These are phyloP conservation scores for Tympanuchus pallidicinctus DNA, from an alignment of 2,113 vertebrate species.

Conservation along the genomic window DNA sequence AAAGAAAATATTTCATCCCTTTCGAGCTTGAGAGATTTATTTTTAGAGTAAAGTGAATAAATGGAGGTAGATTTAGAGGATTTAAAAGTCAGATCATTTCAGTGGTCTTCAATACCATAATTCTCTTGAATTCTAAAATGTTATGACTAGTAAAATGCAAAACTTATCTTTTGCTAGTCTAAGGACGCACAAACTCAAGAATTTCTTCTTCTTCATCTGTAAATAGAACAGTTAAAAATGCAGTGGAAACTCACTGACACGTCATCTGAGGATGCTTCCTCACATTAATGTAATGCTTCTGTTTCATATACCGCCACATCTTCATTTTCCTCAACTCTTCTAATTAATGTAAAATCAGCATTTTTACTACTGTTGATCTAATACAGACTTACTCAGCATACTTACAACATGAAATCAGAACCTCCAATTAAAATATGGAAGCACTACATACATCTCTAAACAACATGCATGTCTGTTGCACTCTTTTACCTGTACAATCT, in stretches of 20 bases:
- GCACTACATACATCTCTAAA: conserved; percentile 33
- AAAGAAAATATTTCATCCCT: background rate
- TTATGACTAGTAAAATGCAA: background rate
- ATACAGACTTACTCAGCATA: background rate
- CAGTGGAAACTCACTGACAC: background rate
- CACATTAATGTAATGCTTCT: background rate
- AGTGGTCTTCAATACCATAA: background rate
- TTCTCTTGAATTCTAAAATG: background rate
- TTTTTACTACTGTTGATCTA: background rate
- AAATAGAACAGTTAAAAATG: conserved; percentile 20
- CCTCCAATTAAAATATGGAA: conserved; percentile 27
- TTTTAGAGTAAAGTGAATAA: background rate
- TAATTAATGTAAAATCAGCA: background rate
- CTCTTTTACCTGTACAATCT: conserved; percentile 1
- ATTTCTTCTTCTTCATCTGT: background rate
- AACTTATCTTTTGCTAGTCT: background rate
- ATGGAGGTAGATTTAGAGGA: background rate
- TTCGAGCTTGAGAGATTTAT: background rate
- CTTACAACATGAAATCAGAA: conserved; percentile 13
- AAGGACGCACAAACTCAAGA: background rate
- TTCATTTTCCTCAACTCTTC: background rate
- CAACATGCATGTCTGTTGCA: background rate
- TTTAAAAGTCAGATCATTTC: background rate
- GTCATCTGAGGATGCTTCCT: background rate
- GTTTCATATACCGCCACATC: background rate